Percentiles rank a stretch among this genome's conserved stretches.
These are phyloP conservation scores for Corythornis vintsioides DNA, from an alignment of 2,113 vertebrate genomes.

Conservation along the genomic window DNA sequence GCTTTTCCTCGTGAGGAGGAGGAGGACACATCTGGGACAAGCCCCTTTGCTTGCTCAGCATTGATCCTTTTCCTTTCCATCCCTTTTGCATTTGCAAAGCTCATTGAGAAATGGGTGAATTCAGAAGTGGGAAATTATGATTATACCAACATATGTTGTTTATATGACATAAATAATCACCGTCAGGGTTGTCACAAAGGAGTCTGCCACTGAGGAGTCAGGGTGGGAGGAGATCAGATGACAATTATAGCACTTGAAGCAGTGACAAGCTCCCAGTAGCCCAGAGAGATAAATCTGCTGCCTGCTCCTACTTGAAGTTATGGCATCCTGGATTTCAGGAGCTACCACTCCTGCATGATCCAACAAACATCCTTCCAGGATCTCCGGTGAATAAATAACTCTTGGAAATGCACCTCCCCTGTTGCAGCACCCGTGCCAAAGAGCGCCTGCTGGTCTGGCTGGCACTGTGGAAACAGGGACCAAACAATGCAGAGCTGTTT, in stretches of 20 bases:
- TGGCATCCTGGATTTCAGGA: conserved; percentile 15
- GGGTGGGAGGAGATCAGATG: background rate
- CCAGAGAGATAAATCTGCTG: conserved; percentile 22
- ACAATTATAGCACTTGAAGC: conserved; percentile 2
- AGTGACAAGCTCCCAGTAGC: background rate
- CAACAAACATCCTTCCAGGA: conserved; percentile 43
- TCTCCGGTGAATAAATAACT: conserved; percentile 28
- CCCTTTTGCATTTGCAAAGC: background rate
- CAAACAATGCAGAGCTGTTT: background rate
- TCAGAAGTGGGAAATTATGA: background rate
- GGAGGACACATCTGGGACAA: background rate
- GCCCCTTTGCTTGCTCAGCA: background rate
- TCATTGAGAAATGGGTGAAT: background rate
- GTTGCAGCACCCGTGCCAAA: background rate
- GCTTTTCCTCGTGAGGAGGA: background rate
- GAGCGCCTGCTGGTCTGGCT: background rate
- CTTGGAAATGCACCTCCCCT: background rate
- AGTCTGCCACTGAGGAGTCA: background rate
- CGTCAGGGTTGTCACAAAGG: background rate
- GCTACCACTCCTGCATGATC: background rate
- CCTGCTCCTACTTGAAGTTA: background rate
- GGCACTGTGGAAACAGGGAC: background rate
- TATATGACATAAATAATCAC: background rate
- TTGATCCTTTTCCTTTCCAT: background rate
- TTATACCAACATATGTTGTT: background rate